Evolutionary conservation across 2,797 vertebrate species (phyloP).

Genomic region (Microcaecilia unicolor): DNA sequence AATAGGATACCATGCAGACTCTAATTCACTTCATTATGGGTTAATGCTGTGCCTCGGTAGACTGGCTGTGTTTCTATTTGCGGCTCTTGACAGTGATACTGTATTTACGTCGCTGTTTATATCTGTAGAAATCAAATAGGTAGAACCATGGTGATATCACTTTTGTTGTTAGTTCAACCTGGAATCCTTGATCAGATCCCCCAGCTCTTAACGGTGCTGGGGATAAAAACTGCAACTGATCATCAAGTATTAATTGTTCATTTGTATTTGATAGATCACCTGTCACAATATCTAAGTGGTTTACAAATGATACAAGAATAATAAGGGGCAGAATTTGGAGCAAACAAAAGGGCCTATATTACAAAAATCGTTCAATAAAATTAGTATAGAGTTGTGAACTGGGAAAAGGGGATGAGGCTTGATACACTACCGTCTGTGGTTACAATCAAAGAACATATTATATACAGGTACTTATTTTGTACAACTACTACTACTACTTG

Average conservation of each 20-base stretch:
- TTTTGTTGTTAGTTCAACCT: neutral
- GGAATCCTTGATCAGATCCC: neutral
- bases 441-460: too few species aligned
- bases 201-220: neutral
- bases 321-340: too few species aligned
- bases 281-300: too few species aligned
- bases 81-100: neutral
- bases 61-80: conserved; percentile 2
- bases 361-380: too few species aligned
- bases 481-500: too few species aligned
- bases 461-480: too few species aligned
- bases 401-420: too few species aligned
- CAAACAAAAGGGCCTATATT: too few species aligned
- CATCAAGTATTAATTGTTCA: neutral
- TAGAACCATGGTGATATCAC: conserved; percentile 1
- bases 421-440: too few species aligned
- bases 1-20: conserved; percentile 1
- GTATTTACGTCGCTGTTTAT: conserved; percentile 12
- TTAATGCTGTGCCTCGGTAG: conserved; percentile 1
- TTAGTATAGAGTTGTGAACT: too few species aligned
- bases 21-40: neutral
- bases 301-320: too few species aligned
- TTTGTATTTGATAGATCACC: too few species aligned
- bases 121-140: conserved; percentile 6
- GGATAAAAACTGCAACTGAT: neutral